Conservation (phyloP, 2,797 vertebrate genomes). For the Etheostoma perlongum region DNA sequence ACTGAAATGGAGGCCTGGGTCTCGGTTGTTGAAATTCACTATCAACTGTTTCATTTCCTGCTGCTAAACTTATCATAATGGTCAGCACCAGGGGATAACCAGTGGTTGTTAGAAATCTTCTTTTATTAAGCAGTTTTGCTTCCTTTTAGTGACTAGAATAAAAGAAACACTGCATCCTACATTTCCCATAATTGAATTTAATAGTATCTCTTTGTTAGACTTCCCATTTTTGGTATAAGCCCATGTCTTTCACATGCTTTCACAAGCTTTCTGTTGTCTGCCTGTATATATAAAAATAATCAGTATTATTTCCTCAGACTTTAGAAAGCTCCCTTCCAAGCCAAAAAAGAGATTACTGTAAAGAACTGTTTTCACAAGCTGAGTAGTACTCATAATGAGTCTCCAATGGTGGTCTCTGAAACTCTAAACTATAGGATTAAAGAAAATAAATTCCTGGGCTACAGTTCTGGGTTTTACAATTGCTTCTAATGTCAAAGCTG, state of each 20-base stretch:
- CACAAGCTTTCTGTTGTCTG: neutral
- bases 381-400: neutral
- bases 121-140: too few species aligned
- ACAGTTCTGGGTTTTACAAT: constrained; percentile 11
- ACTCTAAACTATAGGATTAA: constrained; percentile 1
- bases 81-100: neutral
- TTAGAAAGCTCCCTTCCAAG: neutral
- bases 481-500: constrained; percentile 20
- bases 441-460: constrained; percentile 10
- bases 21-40: neutral
- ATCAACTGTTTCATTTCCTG: neutral
- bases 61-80: neutral
- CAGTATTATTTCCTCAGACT: neutral
- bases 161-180: neutral
- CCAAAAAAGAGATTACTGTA: neutral
- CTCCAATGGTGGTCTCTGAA: neutral
- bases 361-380: neutral
- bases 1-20: neutral
- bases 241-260: neutral
- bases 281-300: neutral
- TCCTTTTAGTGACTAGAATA: neutral
- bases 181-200: neutral
- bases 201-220: neutral
- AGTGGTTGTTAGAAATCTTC: neutral
- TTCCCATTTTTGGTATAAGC: neutral